Conservation (phyloP, 2,797 vertebrate genomes). For the Tauraco hartlaubi region DNA sequence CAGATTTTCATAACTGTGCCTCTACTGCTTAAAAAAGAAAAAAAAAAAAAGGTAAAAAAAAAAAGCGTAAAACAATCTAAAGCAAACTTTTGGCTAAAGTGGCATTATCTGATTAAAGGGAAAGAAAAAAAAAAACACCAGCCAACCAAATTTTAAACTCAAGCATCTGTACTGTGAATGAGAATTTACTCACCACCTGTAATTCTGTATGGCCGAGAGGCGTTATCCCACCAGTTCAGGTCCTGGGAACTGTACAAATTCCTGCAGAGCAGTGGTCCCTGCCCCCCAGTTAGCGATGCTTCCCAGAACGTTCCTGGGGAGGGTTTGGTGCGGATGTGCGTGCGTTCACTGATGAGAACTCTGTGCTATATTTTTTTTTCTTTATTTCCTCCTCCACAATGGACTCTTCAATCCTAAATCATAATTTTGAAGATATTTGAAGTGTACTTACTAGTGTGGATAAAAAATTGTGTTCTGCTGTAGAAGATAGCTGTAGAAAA, state of each 20-base stretch:
- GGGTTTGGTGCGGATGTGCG: accelerated
- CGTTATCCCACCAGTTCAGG: not conserved
- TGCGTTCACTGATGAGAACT: not conserved
- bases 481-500: not conserved
- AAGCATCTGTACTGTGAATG: not conserved
- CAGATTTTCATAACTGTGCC: not conserved
- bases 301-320: accelerated
- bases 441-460: not conserved
- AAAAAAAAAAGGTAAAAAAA: not conserved
- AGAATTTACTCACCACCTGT: not conserved
- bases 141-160: not conserved
- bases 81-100: not conserved
- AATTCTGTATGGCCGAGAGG: not conserved
- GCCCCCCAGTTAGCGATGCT: too few species aligned
- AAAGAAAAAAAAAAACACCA: not conserved
- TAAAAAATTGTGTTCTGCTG: not conserved
- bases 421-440: not conserved
- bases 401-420: not conserved
- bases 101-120: not conserved
- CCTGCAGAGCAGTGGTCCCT: accelerated
- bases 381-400: not conserved
- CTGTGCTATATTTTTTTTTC: not conserved
- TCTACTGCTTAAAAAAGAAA: not conserved
- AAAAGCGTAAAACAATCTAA: not conserved
- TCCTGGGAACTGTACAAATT: not conserved